phyloP scores from a whole-genome alignment of 2,113 vertebrate genomes.

The Ochotona princeps region DNA sequence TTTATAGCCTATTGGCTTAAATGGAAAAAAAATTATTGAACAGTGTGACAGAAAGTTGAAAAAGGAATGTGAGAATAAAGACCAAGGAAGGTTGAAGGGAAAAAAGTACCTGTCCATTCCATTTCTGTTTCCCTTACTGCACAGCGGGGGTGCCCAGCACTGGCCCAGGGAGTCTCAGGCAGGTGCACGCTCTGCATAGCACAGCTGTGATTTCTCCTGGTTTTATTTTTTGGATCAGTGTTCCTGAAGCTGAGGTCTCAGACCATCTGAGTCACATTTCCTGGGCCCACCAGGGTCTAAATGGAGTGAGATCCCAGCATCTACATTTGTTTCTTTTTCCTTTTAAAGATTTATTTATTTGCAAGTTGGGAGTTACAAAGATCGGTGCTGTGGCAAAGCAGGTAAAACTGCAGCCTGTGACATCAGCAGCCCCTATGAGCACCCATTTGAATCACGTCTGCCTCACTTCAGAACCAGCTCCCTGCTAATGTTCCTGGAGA shows the following conservation, averaged over 20 bases:
- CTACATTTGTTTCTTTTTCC: too few relatives aligned
- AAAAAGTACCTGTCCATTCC: background rate
- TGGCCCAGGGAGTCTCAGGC: background rate
- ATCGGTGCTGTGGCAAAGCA: too few relatives aligned
- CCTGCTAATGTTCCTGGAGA: too few relatives aligned
- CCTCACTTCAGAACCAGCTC: too few relatives aligned
- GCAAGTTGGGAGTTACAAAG: too few relatives aligned
- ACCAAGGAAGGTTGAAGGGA: background rate
- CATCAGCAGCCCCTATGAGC: too few relatives aligned
- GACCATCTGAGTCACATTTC: background rate
- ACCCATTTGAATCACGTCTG: too few relatives aligned
- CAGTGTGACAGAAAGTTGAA: background rate
- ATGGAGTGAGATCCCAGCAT: background rate
- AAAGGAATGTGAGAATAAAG: background rate
- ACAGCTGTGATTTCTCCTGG: background rate
- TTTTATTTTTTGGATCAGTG: background rate
- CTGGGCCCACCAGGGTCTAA: background rate
- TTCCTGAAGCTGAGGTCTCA: background rate
- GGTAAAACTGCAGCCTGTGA: too few relatives aligned
- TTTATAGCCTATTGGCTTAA: background rate
- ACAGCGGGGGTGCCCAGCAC: background rate
- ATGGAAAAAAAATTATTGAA: background rate
- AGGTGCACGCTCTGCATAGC: background rate
- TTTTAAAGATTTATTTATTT: too few relatives aligned
- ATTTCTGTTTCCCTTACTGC: background rate